Conservation (phyloP, 2,113 vertebrate species). For the Parus major region DNA sequence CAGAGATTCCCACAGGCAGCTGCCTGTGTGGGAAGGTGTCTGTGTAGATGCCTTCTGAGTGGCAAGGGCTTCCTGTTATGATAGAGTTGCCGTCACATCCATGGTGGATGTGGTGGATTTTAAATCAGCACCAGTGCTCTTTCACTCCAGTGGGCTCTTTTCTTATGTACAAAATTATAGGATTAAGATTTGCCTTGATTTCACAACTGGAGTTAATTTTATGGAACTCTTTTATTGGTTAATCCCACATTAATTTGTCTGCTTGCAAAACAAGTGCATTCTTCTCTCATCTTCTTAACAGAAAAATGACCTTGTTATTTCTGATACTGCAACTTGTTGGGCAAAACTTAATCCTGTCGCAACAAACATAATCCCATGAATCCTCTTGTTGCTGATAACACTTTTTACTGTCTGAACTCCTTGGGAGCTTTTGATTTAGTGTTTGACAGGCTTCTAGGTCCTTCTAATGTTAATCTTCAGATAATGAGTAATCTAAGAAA, state of each 20-base stretch:
- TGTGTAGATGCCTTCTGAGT: neutral
- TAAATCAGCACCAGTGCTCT: neutral
- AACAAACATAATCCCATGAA: constrained; percentile 37
- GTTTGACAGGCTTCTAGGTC: neutral
- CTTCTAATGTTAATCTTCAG: constrained; percentile 2
- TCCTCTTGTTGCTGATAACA: constrained; percentile 10
- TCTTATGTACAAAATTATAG: neutral
- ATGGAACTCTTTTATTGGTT: neutral
- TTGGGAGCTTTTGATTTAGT: constrained; percentile 9
- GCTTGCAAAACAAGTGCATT: constrained; percentile 1
- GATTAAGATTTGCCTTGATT: constrained; percentile 20
- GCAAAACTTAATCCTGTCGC: constrained; percentile 3
- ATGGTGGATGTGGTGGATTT: neutral
- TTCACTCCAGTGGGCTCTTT: neutral
- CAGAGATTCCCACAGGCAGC: neutral
- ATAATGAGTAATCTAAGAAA: constrained; percentile 7
- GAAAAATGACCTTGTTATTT: constrained; percentile 50
- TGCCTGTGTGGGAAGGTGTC: neutral
- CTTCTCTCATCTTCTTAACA: constrained; percentile 12
- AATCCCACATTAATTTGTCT: constrained; percentile 49
- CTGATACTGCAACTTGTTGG: constrained; percentile 10
- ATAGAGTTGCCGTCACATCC: neutral
- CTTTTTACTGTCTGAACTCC: neutral
- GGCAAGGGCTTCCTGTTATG: neutral
- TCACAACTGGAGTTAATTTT: neutral